Conservation (phyloP, 2,797 vertebrate species). For the Falco concolor region DNA sequence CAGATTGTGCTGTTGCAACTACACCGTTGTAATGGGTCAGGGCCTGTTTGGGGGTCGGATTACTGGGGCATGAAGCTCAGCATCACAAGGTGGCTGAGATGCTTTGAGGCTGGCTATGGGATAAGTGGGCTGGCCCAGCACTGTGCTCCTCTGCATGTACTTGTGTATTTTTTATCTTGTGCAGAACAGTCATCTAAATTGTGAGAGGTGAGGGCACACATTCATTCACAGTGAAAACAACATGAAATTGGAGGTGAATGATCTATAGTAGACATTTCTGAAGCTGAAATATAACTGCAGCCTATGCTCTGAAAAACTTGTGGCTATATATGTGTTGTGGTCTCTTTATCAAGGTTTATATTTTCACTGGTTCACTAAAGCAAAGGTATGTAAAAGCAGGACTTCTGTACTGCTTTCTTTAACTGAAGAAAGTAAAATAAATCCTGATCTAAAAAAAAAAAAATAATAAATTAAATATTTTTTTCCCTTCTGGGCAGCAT, state of each 20-base stretch:
- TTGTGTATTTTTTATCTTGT: background rate
- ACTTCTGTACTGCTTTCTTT: background rate
- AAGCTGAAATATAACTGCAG: background rate
- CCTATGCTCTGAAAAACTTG: background rate
- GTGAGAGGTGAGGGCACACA: background rate
- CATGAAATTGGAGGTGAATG: background rate
- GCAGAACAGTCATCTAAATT: background rate
- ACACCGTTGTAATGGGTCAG: background rate
- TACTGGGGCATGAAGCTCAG: accelerated
- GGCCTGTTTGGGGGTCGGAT: background rate
- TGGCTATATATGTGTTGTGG: background rate
- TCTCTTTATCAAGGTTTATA: background rate
- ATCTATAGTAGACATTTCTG: background rate
- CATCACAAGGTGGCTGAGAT: background rate
- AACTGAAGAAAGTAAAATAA: background rate
- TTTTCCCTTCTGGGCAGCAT: background rate
- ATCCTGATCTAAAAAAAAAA: background rate
- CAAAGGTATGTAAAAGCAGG: background rate
- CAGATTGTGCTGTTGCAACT: background rate
- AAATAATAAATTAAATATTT: background rate
- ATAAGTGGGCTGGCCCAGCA: background rate
- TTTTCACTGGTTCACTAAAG: background rate
- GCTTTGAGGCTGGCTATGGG: background rate
- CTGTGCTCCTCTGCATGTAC: background rate
- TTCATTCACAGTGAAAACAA: background rate